Evolutionary conservation across 2,888 invertebrate genomes (phyloP).

Genomic region (Drosophila aldrichi): DNA sequence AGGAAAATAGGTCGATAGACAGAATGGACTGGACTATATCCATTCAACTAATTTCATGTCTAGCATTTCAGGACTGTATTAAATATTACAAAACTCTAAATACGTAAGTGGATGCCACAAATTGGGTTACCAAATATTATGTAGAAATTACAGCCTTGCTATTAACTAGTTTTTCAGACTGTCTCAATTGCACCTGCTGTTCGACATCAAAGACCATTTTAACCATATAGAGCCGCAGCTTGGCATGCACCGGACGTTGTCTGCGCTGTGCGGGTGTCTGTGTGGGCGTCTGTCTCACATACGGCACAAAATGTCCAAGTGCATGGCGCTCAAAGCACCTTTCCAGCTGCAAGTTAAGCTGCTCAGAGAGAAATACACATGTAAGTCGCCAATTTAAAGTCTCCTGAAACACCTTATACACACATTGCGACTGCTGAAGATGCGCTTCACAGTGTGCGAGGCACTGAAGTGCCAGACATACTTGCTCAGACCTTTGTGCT

Average conservation of each 20-base stretch:
- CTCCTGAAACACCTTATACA: conserved; percentile 5
- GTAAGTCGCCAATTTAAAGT: not conserved
- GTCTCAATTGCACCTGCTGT: conserved; percentile 28
- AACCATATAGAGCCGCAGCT: conserved; percentile 69
- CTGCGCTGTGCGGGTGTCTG: conserved; percentile 39
- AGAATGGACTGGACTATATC: no score
- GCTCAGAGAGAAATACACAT: not conserved
- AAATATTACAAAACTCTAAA: not conserved
- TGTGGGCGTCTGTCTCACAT: conserved; percentile 48
- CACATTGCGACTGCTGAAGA: conserved; percentile 88
- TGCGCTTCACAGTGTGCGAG: conserved; percentile 89
- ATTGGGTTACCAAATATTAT: no score
- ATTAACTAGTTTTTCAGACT: not conserved
- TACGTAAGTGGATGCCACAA: not conserved
- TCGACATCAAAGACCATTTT: conserved; percentile 73
- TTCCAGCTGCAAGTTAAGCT: conserved; percentile 67
- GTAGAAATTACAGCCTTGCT: not conserved
- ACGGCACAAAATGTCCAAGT: conserved; percentile 68
- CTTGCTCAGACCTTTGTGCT: conserved; percentile 89
- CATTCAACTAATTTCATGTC: no score
- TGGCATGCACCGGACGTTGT: conserved; percentile 73
- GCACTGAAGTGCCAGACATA: conserved; percentile 91
- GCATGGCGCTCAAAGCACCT: conserved; percentile 68
- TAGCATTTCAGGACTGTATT: not conserved
- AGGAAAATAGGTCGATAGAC: no score